Percentiles rank a stretch among this genome's conserved stretches.
phyloP scores from a whole-genome alignment of 2,113 vertebrate genomes.

The Tupaia chinensis region DNA sequence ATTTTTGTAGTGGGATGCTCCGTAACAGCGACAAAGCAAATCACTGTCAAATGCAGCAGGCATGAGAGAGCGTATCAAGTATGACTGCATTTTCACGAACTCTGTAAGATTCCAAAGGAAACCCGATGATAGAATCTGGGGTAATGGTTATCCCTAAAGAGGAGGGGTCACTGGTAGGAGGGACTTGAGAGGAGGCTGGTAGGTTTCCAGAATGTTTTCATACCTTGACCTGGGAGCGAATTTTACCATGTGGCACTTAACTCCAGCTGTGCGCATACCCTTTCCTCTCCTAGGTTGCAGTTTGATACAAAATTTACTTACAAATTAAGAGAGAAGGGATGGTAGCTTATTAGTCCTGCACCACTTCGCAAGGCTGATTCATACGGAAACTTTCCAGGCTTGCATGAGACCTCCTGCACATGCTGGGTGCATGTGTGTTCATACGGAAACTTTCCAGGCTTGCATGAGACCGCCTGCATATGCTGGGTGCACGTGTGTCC shows the following conservation, averaged over 20 bases:
- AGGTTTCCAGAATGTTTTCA: neutral
- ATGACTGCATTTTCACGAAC: neutral
- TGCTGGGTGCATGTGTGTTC: too few relatives aligned
- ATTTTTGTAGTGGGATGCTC: neutral
- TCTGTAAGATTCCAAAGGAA: neutral
- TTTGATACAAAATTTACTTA: neutral
- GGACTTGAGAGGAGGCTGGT: too few relatives aligned
- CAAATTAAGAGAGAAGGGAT: neutral
- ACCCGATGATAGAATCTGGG: neutral
- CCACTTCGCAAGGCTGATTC: too few relatives aligned
- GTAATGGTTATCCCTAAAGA: neutral
- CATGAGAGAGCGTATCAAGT: too few relatives aligned
- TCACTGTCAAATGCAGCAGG: neutral
- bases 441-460: too few relatives aligned
- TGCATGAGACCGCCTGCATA: too few relatives aligned
- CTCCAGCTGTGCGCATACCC: neutral
- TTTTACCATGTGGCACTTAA: neutral
- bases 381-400: too few relatives aligned
- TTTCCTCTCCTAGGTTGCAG: neutral
- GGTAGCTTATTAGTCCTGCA: too few relatives aligned
- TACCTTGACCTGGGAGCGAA: neutral
- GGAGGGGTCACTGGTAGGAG: neutral
- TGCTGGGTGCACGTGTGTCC: too few relatives aligned
- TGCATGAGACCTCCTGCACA: too few relatives aligned
- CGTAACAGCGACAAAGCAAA: neutral